Evolutionary conservation across 2,797 vertebrate species (phyloP), one percentile per base, ranked within the genome.

Genomic region (Danio aesculapii): DNA sequence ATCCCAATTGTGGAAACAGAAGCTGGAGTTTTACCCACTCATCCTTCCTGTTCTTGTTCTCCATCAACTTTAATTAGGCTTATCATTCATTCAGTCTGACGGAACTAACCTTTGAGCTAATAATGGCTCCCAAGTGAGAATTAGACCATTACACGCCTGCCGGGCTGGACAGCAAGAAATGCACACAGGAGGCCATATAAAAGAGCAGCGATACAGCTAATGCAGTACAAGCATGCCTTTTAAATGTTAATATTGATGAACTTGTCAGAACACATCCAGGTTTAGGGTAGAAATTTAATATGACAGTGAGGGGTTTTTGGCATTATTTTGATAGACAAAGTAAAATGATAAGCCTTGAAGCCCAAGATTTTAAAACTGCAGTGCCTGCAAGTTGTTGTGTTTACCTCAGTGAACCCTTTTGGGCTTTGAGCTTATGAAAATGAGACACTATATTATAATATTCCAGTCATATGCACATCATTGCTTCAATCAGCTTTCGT

Each of bases 41-140:
- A 49, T 67, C 79, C 69, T 41, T 63, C 19, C 57, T 70, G 73
- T 43, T 46, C 83, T 74, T 71, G 77, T 61, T 52, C 74, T 81
- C 66, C 16, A 75, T 83, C 81, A 83, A 79, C 55, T 69, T 80
- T 79, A 77, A 86, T 85, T 85, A 86, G 81, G 70, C 52, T 53
- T 67, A 72, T 79, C 72, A 71, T 76, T 83, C 30, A 67, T 81
- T 84, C 72, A 69, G 81, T 77, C 57, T 59, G 75, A 74, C 57
- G 9, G n/a, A 16, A 83, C 16, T 68, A 83, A 85, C 78, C 81
- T 86, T 83, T 79, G 64, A 76, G 83, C 75, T 86, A 86, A 85
- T 83, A 77, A 81, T 44, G 50, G 67, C 78, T 72, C 46, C 14
- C 59, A 77, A 73, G 62, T 82, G 47, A 81, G 74, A 76, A 80